Base-by-base conservation (phyloP, 1,140 invertebrate species). In the Drosophila navojoa region DNA sequence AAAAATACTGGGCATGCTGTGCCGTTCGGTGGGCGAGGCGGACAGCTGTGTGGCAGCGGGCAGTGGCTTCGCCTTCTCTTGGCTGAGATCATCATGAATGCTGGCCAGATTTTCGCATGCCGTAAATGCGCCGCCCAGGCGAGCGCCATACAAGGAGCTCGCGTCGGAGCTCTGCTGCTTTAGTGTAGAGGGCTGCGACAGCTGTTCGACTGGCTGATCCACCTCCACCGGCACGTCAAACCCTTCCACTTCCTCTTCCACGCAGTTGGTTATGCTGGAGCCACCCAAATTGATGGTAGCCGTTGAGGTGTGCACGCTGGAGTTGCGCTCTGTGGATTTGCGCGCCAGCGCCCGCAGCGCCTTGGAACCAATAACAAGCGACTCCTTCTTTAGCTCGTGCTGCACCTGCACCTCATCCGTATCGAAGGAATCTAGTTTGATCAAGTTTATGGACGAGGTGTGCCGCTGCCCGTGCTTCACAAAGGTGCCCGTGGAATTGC, bases 31-130 rank as follows among this genome's bases (percentile, higher is more conserved):
- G n/a, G 84, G 90, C 1, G 87, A 86, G 9, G 70, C 61, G 0
- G 69, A 44, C 5, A 72, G 50, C 29, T 61, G 55, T 10, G 60
- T 29, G 22, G 15, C 16, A 0, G 44, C 53, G 40, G 49, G 32
- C 11, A 27, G 59, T 59, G n/a, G 62, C 71, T 60, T 27, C 25
- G 42, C 35, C 32, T n/a, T 22, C 54, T 50, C 19, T 74, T 73
- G 58, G 22, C 54, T 74, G 85, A 80, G 76, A 89, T 93, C 70
- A 92, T 93, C 94, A 77, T 94, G 93, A 66, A 95, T 92, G 79
- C 94, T 94, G 7, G 94, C 92, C 70, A 95, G 87, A 92, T 95
- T 94, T 92, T 95, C 95, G 84, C 94, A 95, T 5, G 94, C 95
- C 85, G 93, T 93, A 60, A 93, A 94, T 0, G 92, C 91, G 35